Base-by-base conservation (phyloP, 2,113 vertebrate species). In the Mesocricetus auratus region DNA sequence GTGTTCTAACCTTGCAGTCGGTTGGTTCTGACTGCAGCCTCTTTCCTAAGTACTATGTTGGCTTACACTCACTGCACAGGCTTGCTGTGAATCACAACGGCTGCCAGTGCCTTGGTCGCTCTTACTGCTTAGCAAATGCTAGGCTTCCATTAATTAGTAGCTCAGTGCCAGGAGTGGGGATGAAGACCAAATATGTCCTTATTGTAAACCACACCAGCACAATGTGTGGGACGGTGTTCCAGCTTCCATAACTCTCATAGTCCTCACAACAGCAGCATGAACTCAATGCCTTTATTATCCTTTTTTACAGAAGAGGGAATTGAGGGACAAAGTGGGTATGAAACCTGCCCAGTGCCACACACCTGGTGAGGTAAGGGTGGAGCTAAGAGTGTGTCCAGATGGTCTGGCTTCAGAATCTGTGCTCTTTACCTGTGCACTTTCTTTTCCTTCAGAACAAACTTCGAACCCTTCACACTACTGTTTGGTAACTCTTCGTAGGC, bases 241-340 rank as follows among this genome's bases (percentile, higher is more conserved):
- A 90, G 31, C 39, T n/a, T 92, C 53, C 39, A 94, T 85, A 47
- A 33, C 36, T 86, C 45, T 85, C 42, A 69, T 60, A 79, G 11
- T 87, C 24, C 87, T 90, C 66, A n/a, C 24, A 94, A n/a, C 22
- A 91, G 31, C 26, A 36, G 0, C 81, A 24, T 50, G 42, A 79
- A 60, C 36, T 71, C 22, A 75, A 10, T 92, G 66, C 50, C 77
- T 19, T 91, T 77, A 71, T 62, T 58, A 64, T 36, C 11, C 75
- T 47, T 17, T 90, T 92, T 92, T 77, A 62, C 39, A 77, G 39
- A 82, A 94, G n/a, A 24, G 58, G 77, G 88, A 94, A 58, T 89
- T 77, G 89, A 93, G 45, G 75, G 73, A 56, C 69, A 91, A 36
- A 60, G 50, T 82, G 15, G 26, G 12, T 83, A 64, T 36, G 93